Percentiles rank a stretch among this genome's conserved stretches.
Conservation (phyloP, 2,113 vertebrate genomes). For the Corydoras maculifer region DNA sequence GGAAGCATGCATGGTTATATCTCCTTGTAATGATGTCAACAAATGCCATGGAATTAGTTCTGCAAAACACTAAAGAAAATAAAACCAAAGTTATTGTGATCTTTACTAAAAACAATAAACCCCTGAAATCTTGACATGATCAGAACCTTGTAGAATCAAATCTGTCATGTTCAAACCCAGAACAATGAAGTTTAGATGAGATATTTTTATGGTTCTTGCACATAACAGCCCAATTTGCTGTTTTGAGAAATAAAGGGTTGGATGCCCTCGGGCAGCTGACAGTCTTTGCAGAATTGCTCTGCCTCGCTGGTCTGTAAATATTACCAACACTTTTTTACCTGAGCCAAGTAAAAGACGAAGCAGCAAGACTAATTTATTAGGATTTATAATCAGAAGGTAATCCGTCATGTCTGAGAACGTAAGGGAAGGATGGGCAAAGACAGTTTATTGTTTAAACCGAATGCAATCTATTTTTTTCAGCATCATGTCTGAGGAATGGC, state of each 20-base stretch:
- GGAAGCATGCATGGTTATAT: too few relatives aligned
- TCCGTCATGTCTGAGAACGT: background rate
- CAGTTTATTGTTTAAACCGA: constrained; percentile 4
- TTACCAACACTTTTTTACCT: background rate
- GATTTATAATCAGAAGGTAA: background rate
- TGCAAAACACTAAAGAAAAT: too few relatives aligned
- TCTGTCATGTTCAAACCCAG: background rate
- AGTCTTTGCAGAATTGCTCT: background rate
- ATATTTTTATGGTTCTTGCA: background rate
- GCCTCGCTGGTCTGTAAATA: background rate
- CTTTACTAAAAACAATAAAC: too few relatives aligned
- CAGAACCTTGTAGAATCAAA: too few relatives aligned
- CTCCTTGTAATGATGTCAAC: too few relatives aligned
- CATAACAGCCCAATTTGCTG: background rate
- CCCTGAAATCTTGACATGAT: too few relatives aligned
- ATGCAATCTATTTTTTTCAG: background rate
- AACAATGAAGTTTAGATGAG: background rate
- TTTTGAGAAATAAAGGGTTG: background rate
- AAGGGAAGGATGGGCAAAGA: background rate
- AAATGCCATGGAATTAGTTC: too few relatives aligned
- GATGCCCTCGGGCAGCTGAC: background rate
- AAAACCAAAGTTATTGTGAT: too few relatives aligned
- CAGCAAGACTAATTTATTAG: background rate
- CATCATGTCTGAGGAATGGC: background rate
- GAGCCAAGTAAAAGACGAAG: background rate